Conservation (phyloP, 2,113 vertebrate genomes). For the Leiothrix lutea region DNA sequence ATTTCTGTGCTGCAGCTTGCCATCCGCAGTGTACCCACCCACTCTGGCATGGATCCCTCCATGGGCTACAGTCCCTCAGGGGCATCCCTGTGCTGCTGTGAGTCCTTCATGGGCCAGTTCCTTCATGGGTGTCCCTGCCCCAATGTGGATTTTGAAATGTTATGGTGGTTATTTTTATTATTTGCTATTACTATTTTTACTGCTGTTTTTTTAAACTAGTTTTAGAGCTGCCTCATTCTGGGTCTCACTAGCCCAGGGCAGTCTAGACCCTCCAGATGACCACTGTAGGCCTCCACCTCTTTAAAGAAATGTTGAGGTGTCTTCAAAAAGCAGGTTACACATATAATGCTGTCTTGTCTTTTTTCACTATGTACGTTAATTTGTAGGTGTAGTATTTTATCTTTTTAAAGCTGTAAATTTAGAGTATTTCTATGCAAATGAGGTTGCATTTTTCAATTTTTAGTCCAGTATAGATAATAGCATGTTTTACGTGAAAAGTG, state of each 20-base stretch:
- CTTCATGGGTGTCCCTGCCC: not conserved
- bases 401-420: not conserved
- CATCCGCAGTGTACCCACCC: not conserved
- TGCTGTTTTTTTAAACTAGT: not conserved
- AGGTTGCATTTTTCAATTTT: not conserved
- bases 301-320: not conserved
- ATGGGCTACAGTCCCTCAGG: not conserved
- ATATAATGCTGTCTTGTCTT: not conserved
- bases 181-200: not conserved
- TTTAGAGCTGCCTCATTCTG: not conserved
- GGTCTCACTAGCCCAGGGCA: not conserved
- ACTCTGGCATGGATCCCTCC: not conserved
- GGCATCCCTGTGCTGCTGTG: fast-evolving
- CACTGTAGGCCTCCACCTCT: not conserved
- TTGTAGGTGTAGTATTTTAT: not conserved
- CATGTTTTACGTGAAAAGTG: not conserved
- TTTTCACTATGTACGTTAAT: not conserved
- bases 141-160: not conserved
- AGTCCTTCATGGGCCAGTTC: not conserved
- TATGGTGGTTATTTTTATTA: not conserved
- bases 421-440: not conserved
- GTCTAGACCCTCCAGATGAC: not conserved
- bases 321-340: not conserved
- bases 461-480: not conserved
- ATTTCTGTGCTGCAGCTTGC: not conserved